Evolutionary conservation across 2,888 invertebrate species (phyloP).

Genomic region (Cantharis rustica): DNA sequence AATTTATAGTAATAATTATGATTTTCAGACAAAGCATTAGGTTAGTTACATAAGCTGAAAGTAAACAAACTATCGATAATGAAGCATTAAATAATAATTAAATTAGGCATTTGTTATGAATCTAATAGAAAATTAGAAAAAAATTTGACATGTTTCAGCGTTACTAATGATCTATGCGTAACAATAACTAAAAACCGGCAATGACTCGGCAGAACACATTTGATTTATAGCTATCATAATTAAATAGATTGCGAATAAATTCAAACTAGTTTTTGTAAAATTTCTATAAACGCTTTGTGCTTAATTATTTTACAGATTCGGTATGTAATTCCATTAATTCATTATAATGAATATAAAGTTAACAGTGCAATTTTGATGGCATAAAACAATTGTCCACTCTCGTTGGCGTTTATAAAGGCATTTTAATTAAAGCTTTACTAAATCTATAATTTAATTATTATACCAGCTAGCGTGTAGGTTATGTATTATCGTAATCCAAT

Average conservation of each 20-base stretch:
- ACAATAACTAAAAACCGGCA: slow-evolving; percentile 20
- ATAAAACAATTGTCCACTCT: slow-evolving; percentile 17
- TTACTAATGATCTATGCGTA: slow-evolving; percentile 18
- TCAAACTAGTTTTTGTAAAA: slow-evolving; percentile 16
- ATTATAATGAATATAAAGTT: slow-evolving; percentile 19
- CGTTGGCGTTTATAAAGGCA: slow-evolving; percentile 7
- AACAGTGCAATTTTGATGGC: slow-evolving; percentile 10
- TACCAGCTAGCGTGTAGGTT: not conserved
- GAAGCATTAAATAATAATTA: not conserved
- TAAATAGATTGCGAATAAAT: slow-evolving; percentile 22
- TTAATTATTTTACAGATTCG: slow-evolving; percentile 13
- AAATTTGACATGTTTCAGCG: slow-evolving; percentile 13
- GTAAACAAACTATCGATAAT: not conserved
- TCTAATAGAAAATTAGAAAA: slow-evolving; percentile 5
- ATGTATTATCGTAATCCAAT: not conserved
- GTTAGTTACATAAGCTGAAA: not conserved
- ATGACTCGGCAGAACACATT: slow-evolving; percentile 20
- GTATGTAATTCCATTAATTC: slow-evolving; percentile 22
- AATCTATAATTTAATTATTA: not conserved
- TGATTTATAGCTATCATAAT: slow-evolving; percentile 20
- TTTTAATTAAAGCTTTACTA: slow-evolving; percentile 6
- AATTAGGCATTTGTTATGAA: not conserved
- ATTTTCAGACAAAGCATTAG: not conserved
- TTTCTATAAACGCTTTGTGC: slow-evolving; percentile 15
- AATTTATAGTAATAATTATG: not conserved